A percentile compares a stretch with the other conserved stretches of the same genome.
phyloP scores from a whole-genome alignment of 2,888 invertebrate species.

The Enchytraeus crypticus region DNA sequence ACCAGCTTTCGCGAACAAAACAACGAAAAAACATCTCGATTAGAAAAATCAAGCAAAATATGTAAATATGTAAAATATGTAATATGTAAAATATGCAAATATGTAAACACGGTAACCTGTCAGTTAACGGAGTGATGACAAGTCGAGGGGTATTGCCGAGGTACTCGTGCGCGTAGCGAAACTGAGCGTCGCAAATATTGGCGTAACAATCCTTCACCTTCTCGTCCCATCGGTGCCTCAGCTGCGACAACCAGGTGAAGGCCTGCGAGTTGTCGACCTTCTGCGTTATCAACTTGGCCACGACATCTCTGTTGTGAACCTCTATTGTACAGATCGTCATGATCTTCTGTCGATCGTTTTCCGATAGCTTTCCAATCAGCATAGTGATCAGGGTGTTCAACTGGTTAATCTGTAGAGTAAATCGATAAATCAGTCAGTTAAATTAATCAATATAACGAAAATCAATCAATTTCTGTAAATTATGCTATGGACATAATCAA shows the following conservation, averaged over 20 bases:
- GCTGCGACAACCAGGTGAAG: constrained; percentile 84
- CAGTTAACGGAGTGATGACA: constrained; percentile 82
- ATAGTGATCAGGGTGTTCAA: constrained; percentile 73
- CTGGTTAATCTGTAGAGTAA: constrained; percentile 65
- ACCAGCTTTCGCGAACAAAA: too few species aligned
- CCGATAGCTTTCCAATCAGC: constrained; percentile 68
- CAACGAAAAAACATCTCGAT: too few species aligned
- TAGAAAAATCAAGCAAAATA: too few species aligned
- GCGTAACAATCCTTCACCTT: constrained; percentile 68
- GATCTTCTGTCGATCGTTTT: constrained; percentile 66
- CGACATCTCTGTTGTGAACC: constrained; percentile 83
- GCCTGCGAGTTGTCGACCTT: constrained; percentile 59
- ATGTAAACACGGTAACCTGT: constrained; percentile 56
- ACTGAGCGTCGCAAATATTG: constrained; percentile 74
- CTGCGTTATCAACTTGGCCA: constrained; percentile 65
- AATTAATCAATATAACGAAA: too few species aligned
- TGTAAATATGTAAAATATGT: too few species aligned
- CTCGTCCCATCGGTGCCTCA: constrained; percentile 72
- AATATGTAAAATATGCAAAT: too few species aligned
- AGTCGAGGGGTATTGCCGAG: constrained; percentile 76
- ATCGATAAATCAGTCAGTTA: too few species aligned
- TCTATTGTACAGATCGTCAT: constrained; percentile 87
- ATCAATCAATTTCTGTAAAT: too few species aligned
- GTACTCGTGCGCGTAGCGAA: constrained; percentile 78
- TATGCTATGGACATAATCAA: too few species aligned